Conservation (phyloP, 1,140 invertebrate genomes). For the Zaprionus ornatus region DNA sequence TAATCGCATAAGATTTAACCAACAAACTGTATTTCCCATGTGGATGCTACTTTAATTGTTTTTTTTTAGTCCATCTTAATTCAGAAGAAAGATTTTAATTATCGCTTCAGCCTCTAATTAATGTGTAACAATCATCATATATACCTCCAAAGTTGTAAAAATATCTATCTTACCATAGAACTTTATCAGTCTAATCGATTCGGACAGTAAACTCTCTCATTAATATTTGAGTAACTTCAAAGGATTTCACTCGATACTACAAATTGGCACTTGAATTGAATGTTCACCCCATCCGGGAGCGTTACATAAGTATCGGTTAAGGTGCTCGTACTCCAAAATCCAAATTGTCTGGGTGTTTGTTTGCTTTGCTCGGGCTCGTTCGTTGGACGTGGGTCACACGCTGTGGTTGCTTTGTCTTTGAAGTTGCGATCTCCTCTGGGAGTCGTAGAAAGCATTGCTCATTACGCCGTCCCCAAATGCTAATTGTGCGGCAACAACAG, state of each 20-base stretch:
- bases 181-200: neutral
- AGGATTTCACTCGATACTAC: slow-evolving; percentile 31
- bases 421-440: slow-evolving; percentile 56
- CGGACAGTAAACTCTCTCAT: slow-evolving; percentile 14
- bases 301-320: slow-evolving; percentile 50
- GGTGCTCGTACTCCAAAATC: slow-evolving; percentile 16
- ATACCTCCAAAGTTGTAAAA: neutral
- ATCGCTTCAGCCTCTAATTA: neutral
- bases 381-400: slow-evolving; percentile 53
- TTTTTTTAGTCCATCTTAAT: neutral
- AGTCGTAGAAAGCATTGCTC: slow-evolving; percentile 53
- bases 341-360: slow-evolving; percentile 51
- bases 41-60: neutral
- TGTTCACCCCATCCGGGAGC: neutral
- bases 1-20: too few species aligned
- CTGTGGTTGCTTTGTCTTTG: slow-evolving; percentile 65
- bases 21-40: too few species aligned
- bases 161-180: neutral
- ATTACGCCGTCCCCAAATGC: slow-evolving; percentile 54
- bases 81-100: neutral
- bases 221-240: slow-evolving; percentile 64
- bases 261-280: slow-evolving; percentile 29
- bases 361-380: slow-evolving; percentile 42
- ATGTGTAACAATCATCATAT: neutral
- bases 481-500: slow-evolving; percentile 53